Conservation (phyloP, 1,140 invertebrate species). For the Hypsibius dujardini region DNA sequence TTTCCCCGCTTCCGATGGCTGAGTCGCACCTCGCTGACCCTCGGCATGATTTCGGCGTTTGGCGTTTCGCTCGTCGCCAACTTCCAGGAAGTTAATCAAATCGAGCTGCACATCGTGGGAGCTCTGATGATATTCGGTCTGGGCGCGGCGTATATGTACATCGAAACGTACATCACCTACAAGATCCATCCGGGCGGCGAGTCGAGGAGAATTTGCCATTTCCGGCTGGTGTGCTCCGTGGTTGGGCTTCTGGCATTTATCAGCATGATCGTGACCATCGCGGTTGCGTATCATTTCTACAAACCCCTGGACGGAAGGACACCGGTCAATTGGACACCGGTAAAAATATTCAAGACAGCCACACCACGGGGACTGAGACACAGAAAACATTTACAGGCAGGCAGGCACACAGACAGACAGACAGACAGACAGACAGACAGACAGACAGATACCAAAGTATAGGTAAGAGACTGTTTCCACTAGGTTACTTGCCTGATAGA, state of each 20-base stretch:
- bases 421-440: no score
- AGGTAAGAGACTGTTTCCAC: no score
- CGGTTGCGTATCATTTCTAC: neutral
- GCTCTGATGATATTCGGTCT: slow-evolving; percentile 1
- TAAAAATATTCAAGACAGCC: no score
- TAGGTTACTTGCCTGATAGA: no score
- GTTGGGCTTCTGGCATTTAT: slow-evolving; percentile 1
- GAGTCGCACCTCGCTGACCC: neutral
- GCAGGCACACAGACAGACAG: no score
- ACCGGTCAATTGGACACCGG: neutral
- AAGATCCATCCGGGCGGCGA: slow-evolving; percentile 5
- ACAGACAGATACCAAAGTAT: no score
- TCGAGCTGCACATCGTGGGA: slow-evolving; percentile 13
- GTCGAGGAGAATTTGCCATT: neutral
- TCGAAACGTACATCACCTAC: slow-evolving; percentile 15
- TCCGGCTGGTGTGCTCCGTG: neutral
- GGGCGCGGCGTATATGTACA: neutral
- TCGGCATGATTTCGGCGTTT: neutral
- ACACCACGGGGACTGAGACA: no score
- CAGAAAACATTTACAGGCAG: no score
- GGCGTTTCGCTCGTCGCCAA: slow-evolving; percentile 9
- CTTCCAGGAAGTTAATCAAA: slow-evolving; percentile 13
- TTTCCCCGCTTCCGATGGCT: slow-evolving; percentile 11
- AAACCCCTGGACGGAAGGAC: neutral
- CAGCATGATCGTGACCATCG: slow-evolving; percentile 7